phyloP scores from a whole-genome alignment of 2,888 invertebrate species.

The Seira musarum region DNA sequence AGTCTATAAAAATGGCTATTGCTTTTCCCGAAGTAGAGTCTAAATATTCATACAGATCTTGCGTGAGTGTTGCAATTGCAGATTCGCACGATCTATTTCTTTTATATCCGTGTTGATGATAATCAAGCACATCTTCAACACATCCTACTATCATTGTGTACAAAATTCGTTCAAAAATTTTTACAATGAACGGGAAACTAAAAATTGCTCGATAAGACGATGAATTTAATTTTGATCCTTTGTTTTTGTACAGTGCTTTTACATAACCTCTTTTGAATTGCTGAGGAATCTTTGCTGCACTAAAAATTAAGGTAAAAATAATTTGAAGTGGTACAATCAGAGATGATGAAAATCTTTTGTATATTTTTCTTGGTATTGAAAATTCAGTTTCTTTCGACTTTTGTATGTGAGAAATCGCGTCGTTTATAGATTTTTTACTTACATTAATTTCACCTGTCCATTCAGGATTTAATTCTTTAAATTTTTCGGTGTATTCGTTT shows the following conservation, averaged over 20 bases:
- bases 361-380: conserved; percentile 28
- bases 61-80: conserved; percentile 32
- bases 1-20: conserved; percentile 43
- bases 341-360: conserved; percentile 25
- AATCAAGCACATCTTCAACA: neutral
- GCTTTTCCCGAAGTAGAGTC: conserved; percentile 29
- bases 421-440: neutral
- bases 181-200: conserved; percentile 35
- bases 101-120: conserved; percentile 48
- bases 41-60: conserved; percentile 26
- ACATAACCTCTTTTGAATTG: conserved; percentile 24
- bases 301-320: no score
- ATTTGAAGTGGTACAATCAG: conserved; percentile 7
- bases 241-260: conserved; percentile 38
- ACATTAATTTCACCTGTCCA: no score
- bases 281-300: no score
- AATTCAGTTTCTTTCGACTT: neutral
- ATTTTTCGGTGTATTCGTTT: neutral
- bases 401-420: neutral
- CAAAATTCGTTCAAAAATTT: conserved; percentile 43
- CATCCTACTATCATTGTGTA: neutral
- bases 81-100: conserved; percentile 40
- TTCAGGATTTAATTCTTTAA: neutral
- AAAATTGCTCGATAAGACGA: conserved; percentile 35
- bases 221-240: conserved; percentile 23